phyloP scores from a whole-genome alignment of 2,888 invertebrate genomes.

The Lissonota sp. region DNA sequence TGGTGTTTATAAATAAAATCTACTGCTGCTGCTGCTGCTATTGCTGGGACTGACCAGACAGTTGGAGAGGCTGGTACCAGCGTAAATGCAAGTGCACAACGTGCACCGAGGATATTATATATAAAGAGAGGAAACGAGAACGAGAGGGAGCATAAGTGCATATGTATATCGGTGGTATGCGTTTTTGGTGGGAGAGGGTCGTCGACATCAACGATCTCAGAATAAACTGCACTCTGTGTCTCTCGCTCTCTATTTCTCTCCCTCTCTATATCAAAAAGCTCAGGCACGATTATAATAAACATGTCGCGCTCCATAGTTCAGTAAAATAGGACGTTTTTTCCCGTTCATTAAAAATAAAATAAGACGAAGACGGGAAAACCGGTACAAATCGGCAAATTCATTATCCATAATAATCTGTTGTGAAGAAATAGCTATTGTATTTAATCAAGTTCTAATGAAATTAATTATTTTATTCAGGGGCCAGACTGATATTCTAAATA shows the following conservation, averaged over 20 bases:
- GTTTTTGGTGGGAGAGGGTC: slow-evolving; percentile 55
- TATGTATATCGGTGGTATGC: slow-evolving; percentile 1
- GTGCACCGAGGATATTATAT: not conserved
- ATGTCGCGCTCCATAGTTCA: slow-evolving; percentile 59
- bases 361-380: not conserved
- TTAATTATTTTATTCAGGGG: no score
- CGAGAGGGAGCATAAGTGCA: slow-evolving; percentile 42
- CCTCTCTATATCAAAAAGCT: slow-evolving; percentile 37
- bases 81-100: slow-evolving; percentile 45
- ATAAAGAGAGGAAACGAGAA: slow-evolving; percentile 8
- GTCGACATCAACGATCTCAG: slow-evolving; percentile 68
- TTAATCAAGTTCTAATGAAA: no score
- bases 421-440: no score
- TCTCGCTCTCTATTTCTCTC: not conserved
- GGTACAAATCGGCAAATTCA: no score
- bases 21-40: no score
- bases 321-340: slow-evolving; percentile 4
- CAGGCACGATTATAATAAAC: slow-evolving; percentile 64
- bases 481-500: no score
- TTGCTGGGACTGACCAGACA: no score
- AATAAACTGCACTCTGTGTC: slow-evolving; percentile 61
- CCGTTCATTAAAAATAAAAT: slow-evolving; percentile 36
- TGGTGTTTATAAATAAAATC: no score
- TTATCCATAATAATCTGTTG: no score
- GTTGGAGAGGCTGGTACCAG: slow-evolving; percentile 18